Conservation (phyloP, 2,113 vertebrate species). For the Solea solea region DNA sequence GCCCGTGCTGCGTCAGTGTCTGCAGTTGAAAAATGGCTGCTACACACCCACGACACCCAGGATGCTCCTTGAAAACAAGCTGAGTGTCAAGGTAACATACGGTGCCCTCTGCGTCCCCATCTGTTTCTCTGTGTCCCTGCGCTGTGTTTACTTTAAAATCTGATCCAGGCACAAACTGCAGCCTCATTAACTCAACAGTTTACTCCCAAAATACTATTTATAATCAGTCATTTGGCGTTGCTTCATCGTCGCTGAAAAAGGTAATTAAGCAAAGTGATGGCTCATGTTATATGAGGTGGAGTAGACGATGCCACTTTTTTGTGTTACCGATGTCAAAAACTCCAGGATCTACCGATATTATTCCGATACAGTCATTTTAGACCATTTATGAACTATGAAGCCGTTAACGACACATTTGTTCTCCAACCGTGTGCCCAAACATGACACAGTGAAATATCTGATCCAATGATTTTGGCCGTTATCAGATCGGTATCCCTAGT, state of each 20-base stretch:
- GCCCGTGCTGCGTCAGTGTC: background rate
- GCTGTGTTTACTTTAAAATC: constrained; percentile 1
- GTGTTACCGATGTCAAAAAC: too few species aligned
- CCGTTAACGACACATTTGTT: too few species aligned
- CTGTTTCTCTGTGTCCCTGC: background rate
- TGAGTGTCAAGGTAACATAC: constrained; percentile 17
- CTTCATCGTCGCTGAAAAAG: background rate
- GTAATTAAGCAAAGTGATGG: constrained; percentile 12
- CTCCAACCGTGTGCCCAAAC: too few species aligned
- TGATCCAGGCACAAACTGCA: background rate
- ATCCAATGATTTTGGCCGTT: too few species aligned
- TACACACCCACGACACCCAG: background rate
- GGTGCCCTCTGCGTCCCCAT: constrained; percentile 18
- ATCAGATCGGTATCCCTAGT: too few species aligned
- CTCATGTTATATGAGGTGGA: background rate
- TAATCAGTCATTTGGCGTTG: too few species aligned
- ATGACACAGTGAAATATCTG: too few species aligned
- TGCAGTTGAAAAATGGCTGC: background rate
- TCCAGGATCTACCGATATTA: too few species aligned
- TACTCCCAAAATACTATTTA: background rate
- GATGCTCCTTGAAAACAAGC: background rate
- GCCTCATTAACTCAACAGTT: background rate
- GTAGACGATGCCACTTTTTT: too few species aligned
- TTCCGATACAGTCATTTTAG: too few species aligned
- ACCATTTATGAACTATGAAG: too few species aligned